Evolutionary conservation across 2,888 invertebrate species (phyloP).

Genomic region (Epirrhoe alternata): DNA sequence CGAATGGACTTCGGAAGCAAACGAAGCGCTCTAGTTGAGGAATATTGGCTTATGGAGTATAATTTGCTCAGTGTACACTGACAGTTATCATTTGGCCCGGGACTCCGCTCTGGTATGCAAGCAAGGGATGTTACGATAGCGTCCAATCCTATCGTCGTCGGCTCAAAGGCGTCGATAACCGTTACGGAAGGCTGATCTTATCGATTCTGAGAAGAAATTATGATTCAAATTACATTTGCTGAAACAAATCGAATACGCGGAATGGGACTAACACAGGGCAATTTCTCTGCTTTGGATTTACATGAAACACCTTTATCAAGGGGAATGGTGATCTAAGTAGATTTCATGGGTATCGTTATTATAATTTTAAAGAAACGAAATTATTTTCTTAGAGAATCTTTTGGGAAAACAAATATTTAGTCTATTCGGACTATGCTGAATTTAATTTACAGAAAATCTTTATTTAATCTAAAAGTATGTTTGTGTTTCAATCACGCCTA

Average conservation of each 20-base stretch:
- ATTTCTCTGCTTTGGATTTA: background rate
- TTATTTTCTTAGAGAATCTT: background rate
- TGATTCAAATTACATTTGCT: conserved; percentile 10
- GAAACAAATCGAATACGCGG: conserved; percentile 6
- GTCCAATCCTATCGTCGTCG: conserved; percentile 40
- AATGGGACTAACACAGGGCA: background rate
- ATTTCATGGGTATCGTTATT: too few species aligned
- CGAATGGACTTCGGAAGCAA: conserved; percentile 47
- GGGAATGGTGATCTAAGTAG: too few species aligned
- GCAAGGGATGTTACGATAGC: conserved; percentile 37
- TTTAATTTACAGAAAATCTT: background rate
- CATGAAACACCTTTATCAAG: background rate
- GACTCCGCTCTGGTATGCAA: conserved; percentile 46
- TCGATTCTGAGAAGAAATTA: conserved; percentile 7
- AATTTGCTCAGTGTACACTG: conserved; percentile 35
- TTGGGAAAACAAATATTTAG: background rate
- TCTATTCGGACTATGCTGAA: background rate
- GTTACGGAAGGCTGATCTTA: conserved; percentile 10
- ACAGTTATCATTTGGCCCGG: conserved; percentile 40
- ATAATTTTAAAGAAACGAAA: background rate
- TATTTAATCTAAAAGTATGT: background rate
- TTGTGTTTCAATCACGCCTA: too few species aligned
- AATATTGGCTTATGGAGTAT: conserved; percentile 45
- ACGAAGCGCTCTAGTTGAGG: conserved; percentile 48
- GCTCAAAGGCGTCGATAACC: conserved; percentile 43